Conservation (phyloP, 2,888 invertebrate genomes). For the Pristionchus maxplancki region DNA sequence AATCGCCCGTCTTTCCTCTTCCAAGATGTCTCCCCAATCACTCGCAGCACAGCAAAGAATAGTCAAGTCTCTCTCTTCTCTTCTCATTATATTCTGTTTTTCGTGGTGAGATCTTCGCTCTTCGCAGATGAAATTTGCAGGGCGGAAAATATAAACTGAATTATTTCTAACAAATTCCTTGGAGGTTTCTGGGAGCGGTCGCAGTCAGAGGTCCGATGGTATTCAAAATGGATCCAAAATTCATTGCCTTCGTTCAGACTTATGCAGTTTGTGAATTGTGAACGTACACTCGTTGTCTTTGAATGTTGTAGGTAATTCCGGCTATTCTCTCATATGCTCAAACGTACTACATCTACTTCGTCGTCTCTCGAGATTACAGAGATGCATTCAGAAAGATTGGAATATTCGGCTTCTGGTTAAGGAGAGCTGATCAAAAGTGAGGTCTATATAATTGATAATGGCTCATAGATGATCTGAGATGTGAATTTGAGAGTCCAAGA, state of each 20-base stretch:
- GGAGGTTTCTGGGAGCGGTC: slow-evolving; percentile 47
- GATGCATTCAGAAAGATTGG: slow-evolving; percentile 49
- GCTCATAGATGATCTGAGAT: too few species aligned
- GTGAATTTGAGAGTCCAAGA: too few species aligned
- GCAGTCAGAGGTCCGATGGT: slow-evolving; percentile 50
- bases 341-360: slow-evolving; percentile 49
- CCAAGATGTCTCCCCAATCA: background rate
- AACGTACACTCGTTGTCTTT: background rate
- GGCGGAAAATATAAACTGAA: background rate
- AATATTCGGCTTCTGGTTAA: slow-evolving; percentile 44
- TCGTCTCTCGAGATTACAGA: slow-evolving; percentile 46
- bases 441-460: background rate
- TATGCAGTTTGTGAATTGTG: background rate
- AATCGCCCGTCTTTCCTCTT: background rate
- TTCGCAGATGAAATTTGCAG: background rate
- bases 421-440: background rate
- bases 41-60: slow-evolving; percentile 45
- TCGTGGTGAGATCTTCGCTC: slow-evolving; percentile 27
- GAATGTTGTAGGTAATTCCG: slow-evolving; percentile 25
- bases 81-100: slow-evolving; percentile 50
- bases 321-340: slow-evolving; percentile 43
- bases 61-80: slow-evolving; percentile 29
- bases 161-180: background rate
- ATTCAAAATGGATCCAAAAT: slow-evolving; percentile 33
- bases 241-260: slow-evolving; percentile 49